Conservation (phyloP, 2,888 invertebrate genomes). For the Diabrotica balteata region DNA sequence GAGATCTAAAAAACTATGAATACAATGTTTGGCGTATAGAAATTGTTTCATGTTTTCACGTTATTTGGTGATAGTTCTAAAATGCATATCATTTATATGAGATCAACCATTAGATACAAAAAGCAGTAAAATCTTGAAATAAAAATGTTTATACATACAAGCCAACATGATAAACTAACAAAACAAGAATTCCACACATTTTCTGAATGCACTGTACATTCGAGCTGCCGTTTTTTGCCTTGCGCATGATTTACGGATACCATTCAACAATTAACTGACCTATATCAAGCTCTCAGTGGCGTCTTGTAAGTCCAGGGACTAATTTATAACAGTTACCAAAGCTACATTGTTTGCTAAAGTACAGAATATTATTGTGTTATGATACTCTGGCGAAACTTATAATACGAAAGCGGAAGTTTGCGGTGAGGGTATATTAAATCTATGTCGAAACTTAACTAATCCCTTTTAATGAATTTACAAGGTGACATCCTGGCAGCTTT, state of each 20-base stretch:
- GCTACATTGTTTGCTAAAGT: constrained; percentile 17
- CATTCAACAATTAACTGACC: constrained; percentile 10
- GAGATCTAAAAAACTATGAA: no score
- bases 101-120: no score
- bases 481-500: constrained; percentile 14
- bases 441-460: constrained; percentile 26
- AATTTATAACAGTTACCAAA: constrained; percentile 21
- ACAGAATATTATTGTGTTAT: constrained; percentile 23
- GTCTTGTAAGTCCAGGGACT: constrained; percentile 16
- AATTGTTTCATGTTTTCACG: no score
- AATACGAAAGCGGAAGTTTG: constrained; percentile 21
- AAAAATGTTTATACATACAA: no score
- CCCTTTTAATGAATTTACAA: constrained; percentile 24
- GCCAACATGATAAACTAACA: no score
- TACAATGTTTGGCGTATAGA: no score
- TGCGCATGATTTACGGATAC: background rate
- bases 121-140: no score
- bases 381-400: constrained; percentile 18
- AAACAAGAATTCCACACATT: no score
- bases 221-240: no score
- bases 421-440: constrained; percentile 19
- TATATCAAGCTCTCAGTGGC: constrained; percentile 5
- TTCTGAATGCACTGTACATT: no score
- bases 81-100: no score
- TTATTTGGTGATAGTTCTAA: no score